These are phyloP conservation scores for Centropus unirufus DNA, from an alignment of 2,113 vertebrate species.

Conservation along the genomic window DNA sequence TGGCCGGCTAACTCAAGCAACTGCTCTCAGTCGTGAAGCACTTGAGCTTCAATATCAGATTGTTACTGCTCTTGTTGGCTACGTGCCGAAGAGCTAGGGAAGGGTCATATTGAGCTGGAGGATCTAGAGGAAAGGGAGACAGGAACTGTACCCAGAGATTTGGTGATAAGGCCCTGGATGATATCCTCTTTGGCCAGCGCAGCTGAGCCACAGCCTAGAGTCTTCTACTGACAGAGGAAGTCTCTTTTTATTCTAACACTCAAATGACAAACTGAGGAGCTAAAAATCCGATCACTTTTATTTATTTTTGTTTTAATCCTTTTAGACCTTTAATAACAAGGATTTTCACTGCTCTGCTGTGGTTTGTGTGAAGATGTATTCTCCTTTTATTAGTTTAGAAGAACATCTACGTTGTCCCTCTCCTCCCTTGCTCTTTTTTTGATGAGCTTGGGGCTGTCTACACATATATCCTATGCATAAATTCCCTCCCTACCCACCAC, in stretches of 20 bases:
- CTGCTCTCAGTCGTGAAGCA: neutral
- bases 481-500: neutral
- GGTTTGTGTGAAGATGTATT: neutral
- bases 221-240: neutral
- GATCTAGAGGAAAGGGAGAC: neutral
- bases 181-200: neutral
- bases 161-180: neutral
- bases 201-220: neutral
- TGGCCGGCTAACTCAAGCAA: neutral
- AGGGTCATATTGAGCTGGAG: neutral
- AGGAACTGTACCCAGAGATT: neutral
- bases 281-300: neutral
- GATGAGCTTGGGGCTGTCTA: neutral
- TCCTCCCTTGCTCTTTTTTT: neutral
- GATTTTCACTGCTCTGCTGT: neutral
- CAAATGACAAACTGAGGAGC: neutral
- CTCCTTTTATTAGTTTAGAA: neutral
- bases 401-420: neutral
- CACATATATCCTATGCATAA: neutral
- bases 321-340: neutral
- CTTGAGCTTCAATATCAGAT: accelerated
- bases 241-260: neutral
- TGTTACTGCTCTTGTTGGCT: neutral
- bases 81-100: neutral
- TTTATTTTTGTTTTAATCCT: neutral